Conservation (phyloP, 1,140 invertebrate species). For the Prorops nasuta region DNA sequence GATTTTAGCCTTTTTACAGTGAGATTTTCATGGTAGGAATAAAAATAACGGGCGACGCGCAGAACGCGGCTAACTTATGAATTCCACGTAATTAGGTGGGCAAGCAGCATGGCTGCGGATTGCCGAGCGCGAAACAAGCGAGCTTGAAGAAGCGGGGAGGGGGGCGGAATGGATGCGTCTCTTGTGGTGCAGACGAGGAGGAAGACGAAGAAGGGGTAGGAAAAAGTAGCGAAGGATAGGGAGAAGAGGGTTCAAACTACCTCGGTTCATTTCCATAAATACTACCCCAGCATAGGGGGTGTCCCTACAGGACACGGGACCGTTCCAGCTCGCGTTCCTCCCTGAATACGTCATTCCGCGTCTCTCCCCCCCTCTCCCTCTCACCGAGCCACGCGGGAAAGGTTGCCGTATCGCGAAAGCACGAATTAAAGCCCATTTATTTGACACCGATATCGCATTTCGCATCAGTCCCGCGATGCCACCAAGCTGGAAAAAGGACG, state of each 20-base stretch:
- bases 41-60: conserved; percentile 25
- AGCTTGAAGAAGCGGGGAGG: conserved; percentile 15
- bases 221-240: no score
- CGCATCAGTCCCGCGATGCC: conserved; percentile 15
- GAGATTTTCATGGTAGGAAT: conserved; percentile 35
- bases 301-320: background rate
- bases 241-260: conserved; percentile 43
- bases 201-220: conserved; percentile 2
- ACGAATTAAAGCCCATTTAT: conserved; percentile 30
- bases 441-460: conserved; percentile 38
- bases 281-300: conserved; percentile 27
- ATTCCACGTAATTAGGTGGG: conserved; percentile 50
- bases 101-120: conserved; percentile 37
- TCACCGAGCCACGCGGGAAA: no score
- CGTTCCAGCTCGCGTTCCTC: no score
- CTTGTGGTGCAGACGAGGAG: no score
- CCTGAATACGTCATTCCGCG: no score
- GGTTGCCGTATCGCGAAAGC: conserved; percentile 11
- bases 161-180: no score
- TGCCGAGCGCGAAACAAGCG: conserved; percentile 15
- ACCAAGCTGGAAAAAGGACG: no score
- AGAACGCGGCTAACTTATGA: conserved; percentile 38
- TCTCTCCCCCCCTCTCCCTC: no score
- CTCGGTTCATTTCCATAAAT: conserved; percentile 54
- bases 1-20: conserved; percentile 9